phyloP scores from a whole-genome alignment of 1,140 invertebrate genomes.

The Atta colombica region DNA sequence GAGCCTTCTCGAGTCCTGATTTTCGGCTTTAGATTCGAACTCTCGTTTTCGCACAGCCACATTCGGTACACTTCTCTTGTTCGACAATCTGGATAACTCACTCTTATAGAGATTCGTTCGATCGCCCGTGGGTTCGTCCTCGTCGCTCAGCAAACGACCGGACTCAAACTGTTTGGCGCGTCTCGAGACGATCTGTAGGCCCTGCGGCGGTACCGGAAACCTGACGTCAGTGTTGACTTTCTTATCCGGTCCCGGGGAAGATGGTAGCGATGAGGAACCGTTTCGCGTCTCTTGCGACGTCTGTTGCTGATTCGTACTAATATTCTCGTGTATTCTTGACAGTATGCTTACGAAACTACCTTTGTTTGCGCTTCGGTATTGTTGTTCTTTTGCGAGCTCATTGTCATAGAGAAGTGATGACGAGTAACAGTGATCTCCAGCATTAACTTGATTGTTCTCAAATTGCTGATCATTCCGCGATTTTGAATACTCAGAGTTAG shows the following conservation, averaged over 20 bases:
- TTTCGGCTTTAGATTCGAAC: conserved; percentile 89
- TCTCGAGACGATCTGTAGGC: conserved; percentile 90
- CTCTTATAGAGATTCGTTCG: conserved; percentile 91
- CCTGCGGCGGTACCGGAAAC: conserved; percentile 86
- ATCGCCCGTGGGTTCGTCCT: conserved; percentile 87
- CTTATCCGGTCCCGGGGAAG: conserved; percentile 82
- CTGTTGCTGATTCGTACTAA: conserved; percentile 83
- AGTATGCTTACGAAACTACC: conserved; percentile 88
- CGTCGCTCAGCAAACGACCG: conserved; percentile 87
- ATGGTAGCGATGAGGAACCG: conserved; percentile 82
- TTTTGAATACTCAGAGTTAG: conserved; percentile 74
- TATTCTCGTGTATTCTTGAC: conserved; percentile 89
- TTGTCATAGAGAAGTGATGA: conserved; percentile 40
- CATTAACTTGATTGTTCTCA: conserved; percentile 40
- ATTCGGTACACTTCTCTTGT: conserved; percentile 91
- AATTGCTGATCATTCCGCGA: conserved; percentile 58
- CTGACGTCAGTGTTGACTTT: conserved; percentile 82
- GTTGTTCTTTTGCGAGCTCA: conserved; percentile 45
- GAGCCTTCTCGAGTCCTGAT: conserved; percentile 78
- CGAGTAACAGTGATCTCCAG: conserved; percentile 12
- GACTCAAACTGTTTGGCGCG: conserved; percentile 92
- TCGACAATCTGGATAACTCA: conserved; percentile 90
- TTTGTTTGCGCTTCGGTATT: conserved; percentile 75
- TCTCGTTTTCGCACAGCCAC: conserved; percentile 91
- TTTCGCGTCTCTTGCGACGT: conserved; percentile 78